A percentile compares a stretch with the other conserved stretches of the same genome.
Conservation (phyloP, 2,113 vertebrate species). For the Etia nguti region DNA sequence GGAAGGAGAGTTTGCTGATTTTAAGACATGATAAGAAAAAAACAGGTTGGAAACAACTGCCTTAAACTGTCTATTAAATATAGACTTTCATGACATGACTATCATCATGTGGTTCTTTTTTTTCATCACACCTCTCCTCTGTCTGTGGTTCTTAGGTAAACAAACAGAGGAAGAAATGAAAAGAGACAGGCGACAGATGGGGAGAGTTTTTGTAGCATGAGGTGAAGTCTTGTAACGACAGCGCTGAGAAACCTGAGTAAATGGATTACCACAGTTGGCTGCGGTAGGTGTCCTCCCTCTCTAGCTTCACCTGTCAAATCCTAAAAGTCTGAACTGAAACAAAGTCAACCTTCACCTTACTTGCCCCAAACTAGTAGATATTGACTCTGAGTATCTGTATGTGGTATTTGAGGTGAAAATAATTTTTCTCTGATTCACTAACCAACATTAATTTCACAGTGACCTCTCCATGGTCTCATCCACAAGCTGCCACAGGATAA, state of each 20-base stretch:
- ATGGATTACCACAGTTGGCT: slow-evolving; percentile 25
- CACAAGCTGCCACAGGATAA: neutral
- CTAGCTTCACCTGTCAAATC: neutral
- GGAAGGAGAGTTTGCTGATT: neutral
- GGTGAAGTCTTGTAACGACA: neutral
- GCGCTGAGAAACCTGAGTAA: slow-evolving; percentile 4
- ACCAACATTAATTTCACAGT: neutral
- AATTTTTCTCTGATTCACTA: neutral
- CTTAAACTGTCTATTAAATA: neutral
- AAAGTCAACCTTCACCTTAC: neutral
- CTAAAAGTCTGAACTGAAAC: neutral
- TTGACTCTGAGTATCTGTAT: neutral
- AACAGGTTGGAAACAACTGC: neutral
- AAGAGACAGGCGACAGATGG: slow-evolving; percentile 52
- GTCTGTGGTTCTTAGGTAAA: neutral
- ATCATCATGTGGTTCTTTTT: neutral
- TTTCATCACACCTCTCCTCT: neutral
- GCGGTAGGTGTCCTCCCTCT: neutral
- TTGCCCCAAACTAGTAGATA: neutral
- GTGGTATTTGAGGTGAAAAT: neutral
- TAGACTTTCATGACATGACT: neutral
- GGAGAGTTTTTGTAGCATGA: neutral
- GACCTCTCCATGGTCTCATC: neutral
- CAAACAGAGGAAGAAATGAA: neutral
- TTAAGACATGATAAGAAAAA: neutral